Evolutionary conservation across 2,113 vertebrate genomes (phyloP), one percentile per base, ranked within the genome.

Genomic region (Cyprinodon variegatus): DNA sequence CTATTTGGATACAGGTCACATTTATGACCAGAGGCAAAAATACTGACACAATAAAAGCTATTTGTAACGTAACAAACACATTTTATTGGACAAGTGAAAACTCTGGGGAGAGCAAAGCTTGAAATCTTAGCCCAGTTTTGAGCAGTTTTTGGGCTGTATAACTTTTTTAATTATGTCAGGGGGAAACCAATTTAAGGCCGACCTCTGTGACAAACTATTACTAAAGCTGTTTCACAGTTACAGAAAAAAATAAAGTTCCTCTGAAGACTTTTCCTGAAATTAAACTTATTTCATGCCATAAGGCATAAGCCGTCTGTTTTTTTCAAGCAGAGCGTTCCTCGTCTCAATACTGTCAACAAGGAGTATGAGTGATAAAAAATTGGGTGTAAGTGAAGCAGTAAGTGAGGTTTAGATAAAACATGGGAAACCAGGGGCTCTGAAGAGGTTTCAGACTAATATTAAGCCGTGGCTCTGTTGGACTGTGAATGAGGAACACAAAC

Each of bases 1-100:
- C 8, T 20, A 92, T 93, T 91, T 92, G 70, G 89, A 93, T 92
- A 85, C 68, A 60, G 77, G 84, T 76, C 89, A 82, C 72, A 79
- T 46, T 83, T 39, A 46, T 57, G 77, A 77, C 80, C 78, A 64
- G 13, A 48, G 65, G 65, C 17, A 37, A 43, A 73, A 41, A 66
- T 20, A 80, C 69, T 68, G 38, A 50, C 15, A 5, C 60, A 71
- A 73, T 77, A 73, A 82, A 67, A 73, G 59, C 46, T 10, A 76
- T 60, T 59, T 41, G 29, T 53, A 71, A 43, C 60, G 74, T 60
- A 68, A 22, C 14, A 59, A 66, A 40, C 29, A 69, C 43, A 38
- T 70, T 70, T 61, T 74, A 71, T 57, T 67, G 74, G 69, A 66
- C 50, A 69, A 9, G 69, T 38, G 14, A 68, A 70, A 17, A 38